These are phyloP conservation scores for Pharmacophagus antenor DNA, from an alignment of 2,888 invertebrate genomes.

Conservation along the genomic window DNA sequence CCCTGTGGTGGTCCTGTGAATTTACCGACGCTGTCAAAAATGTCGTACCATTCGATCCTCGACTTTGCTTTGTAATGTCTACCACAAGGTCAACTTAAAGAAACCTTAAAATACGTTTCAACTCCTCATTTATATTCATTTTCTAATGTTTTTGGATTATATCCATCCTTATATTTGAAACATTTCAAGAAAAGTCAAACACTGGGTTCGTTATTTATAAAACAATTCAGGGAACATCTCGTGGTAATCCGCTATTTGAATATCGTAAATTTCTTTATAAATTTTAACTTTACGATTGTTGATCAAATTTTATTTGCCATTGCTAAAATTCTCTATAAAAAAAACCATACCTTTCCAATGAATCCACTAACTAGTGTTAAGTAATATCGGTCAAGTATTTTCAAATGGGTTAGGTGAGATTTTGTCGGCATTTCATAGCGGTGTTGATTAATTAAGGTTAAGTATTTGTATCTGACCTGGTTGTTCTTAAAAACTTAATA, in stretches of 20 bases:
- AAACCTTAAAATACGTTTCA: conserved; percentile 1
- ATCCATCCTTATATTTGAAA: too few relatives aligned
- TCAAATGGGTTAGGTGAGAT: conserved; percentile 25
- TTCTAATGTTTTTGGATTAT: too few relatives aligned
- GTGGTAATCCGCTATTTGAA: background rate
- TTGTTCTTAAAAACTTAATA: conserved; percentile 7
- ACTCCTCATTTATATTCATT: background rate
- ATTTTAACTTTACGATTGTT: too few relatives aligned
- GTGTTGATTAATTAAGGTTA: conserved; percentile 27
- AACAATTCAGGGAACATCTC: too few relatives aligned
- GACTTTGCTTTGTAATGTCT: conserved; percentile 32
- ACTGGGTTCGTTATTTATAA: too few relatives aligned
- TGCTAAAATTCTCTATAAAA: background rate
- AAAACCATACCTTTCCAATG: conserved; percentile 1
- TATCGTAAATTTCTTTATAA: too few relatives aligned
- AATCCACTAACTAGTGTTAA: conserved; percentile 17
- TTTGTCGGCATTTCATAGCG: conserved; percentile 26
- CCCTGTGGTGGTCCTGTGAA: conserved; percentile 39
- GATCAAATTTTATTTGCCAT: too few relatives aligned
- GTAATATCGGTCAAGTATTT: conserved; percentile 30
- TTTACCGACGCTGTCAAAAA: conserved; percentile 40
- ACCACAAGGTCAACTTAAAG: conserved; percentile 24
- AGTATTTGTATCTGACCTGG: conserved; percentile 26
- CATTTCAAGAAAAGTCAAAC: too few relatives aligned
- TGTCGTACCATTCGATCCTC: conserved; percentile 39